These are phyloP conservation scores for Agrotis segetum DNA, from an alignment of 2,888 invertebrate species.

Conservation along the genomic window DNA sequence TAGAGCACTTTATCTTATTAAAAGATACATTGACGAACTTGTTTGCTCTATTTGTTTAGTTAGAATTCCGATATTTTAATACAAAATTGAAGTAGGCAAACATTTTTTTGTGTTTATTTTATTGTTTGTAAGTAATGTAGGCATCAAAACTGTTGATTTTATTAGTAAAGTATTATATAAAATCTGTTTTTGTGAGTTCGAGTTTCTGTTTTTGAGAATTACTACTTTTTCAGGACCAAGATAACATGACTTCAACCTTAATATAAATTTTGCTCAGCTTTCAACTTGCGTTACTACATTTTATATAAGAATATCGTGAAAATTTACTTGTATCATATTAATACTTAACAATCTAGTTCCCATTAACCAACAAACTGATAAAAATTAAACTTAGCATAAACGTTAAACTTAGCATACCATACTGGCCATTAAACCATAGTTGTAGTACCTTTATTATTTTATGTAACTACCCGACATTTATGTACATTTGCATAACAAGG, in stretches of 20 bases:
- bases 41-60: slow-evolving; percentile 1
- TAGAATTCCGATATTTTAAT: not conserved
- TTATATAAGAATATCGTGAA: slow-evolving; percentile 6
- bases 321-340: not conserved
- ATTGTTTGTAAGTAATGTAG: not conserved
- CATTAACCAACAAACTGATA: slow-evolving; percentile 15
- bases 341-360: not conserved
- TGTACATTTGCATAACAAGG: slow-evolving; percentile 62
- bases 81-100: not conserved
- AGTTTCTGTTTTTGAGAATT: too few relatives aligned
- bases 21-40: not conserved
- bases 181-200: too few relatives aligned
- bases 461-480: slow-evolving; percentile 55
- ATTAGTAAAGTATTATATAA: too few relatives aligned
- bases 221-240: not conserved
- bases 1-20: slow-evolving; percentile 19
- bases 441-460: slow-evolving; percentile 57
- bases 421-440: slow-evolving; percentile 44
- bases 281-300: not conserved
- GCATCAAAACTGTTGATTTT: too few relatives aligned
- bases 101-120: not conserved
- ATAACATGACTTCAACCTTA: not conserved
- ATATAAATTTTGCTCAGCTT: too few relatives aligned
- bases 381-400: slow-evolving; percentile 22
- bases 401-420: slow-evolving; percentile 7